These are phyloP conservation scores for Gallinago nigripennis DNA, from an alignment of 2,797 vertebrate species.

Conservation along the genomic window DNA sequence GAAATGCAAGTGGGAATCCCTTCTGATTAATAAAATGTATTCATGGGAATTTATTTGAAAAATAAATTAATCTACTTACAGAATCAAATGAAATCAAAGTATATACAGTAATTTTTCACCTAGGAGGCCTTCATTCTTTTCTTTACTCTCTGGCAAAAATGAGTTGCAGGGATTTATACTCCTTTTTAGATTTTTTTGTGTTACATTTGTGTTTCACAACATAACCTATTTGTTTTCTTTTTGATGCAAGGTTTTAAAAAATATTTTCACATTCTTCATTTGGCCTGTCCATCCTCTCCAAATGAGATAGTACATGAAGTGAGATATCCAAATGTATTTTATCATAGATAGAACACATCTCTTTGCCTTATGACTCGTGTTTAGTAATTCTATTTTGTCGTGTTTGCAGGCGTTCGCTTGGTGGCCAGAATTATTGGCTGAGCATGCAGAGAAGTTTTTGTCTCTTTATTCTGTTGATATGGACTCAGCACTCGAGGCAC, in stretches of 20 bases:
- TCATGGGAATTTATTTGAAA: background rate
- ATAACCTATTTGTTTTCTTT: background rate
- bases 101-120: background rate
- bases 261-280: background rate
- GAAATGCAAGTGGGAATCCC: background rate
- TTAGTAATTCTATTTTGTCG: background rate
- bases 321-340: background rate
- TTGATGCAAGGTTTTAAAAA: background rate
- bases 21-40: background rate
- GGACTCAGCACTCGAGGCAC: constrained; percentile 87
- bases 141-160: background rate
- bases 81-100: background rate
- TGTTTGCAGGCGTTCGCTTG: constrained; percentile 89
- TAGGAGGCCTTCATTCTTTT: background rate
- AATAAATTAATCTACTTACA: background rate
- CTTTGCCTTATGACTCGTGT: background rate
- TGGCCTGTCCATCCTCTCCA: background rate
- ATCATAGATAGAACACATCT: background rate
- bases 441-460: constrained; percentile 92
- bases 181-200: background rate
- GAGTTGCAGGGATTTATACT: background rate
- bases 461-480: constrained; percentile 90
- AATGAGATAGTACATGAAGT: background rate
- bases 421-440: constrained; percentile 92
- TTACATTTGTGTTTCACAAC: background rate